These are phyloP conservation scores for Eunapius fragilis DNA, from an alignment of 37 sponge, comb jelly and placozoan genomes.

Conservation along the genomic window DNA sequence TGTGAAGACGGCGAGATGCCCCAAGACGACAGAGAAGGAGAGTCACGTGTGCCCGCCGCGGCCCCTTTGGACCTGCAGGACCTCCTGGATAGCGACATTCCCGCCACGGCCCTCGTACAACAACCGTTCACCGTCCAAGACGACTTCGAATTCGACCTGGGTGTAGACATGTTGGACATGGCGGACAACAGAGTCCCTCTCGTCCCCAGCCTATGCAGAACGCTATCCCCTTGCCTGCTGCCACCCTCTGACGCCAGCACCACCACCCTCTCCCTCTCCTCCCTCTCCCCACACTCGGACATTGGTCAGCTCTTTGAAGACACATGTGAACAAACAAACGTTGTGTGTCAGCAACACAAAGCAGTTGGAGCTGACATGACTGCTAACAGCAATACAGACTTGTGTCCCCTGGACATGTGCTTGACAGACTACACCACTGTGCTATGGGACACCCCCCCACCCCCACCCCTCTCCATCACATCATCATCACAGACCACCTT, in stretches of 20 bases:
- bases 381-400: not conserved
- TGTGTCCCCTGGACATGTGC: constrained; percentile 1
- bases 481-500: too few species aligned
- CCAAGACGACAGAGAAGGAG: constrained; percentile 3
- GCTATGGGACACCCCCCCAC: not conserved
- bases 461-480: not conserved
- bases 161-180: constrained; percentile 48
- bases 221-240: not conserved
- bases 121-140: not conserved
- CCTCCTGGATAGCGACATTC: constrained; percentile 1
- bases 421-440: too few species aligned
- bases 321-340: not conserved
- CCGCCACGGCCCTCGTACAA: not conserved
- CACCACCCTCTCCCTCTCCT: constrained; percentile 5
- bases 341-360: not conserved
- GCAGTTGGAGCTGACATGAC: not conserved
- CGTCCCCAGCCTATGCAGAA: not conserved
- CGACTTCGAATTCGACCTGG: constrained; percentile 45
- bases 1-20: constrained; percentile 5
- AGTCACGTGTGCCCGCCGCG: not conserved
- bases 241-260: not conserved
- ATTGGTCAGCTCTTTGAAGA: not conserved
- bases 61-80: not conserved
- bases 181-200: not conserved
- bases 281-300: constrained; percentile 9